Evolutionary conservation across 2,113 vertebrate species (phyloP), one percentile per base, ranked within the genome.

Genomic region (Neolamprologus tretocephalus): DNA sequence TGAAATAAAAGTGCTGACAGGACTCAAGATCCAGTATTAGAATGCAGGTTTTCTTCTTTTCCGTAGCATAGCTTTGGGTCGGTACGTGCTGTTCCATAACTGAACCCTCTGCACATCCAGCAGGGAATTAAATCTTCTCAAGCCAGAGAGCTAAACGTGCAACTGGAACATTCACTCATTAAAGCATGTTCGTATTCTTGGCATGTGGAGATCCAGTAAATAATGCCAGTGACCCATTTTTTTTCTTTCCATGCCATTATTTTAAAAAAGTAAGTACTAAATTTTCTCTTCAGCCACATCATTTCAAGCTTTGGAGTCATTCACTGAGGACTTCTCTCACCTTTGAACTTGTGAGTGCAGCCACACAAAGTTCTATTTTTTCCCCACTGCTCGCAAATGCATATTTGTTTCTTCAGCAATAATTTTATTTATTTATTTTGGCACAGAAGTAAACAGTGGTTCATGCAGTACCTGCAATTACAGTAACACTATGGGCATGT

Each of bases 131-230:
- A 83, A 89, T 35, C 14, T 5, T 37, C 58, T 82, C 16, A 58
- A 81, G 86, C 82, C 85, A 84, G 86, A 73, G 16, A 91, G 78
- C 78, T 81, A 89, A 91, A 92, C 79, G 45, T 58, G 61, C 63
- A 80, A 61, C 75, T 90, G 87, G 84, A 91, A 89, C 86, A 58
- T 84, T 89, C 86, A 84, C 81, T 92, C 93, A 92, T 93, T 92
- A 91, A 89, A 88, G 84, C 83, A 87, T 89, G 81, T 94, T 93
- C 84, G 89, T 90, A 92, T 94, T 94, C 89, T 89, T 94, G 90
- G 87, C 92, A 90, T 94, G 85, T 83, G 57, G 51, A 45, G 83
- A 87, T 88, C 80, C 57, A 53, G 84, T 90, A 83, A 89, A 94
- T 92, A 87, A 93, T 86, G 85, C 88, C 89, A 93, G 81, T 86